Base-by-base conservation (phyloP, 53 echinoderm and acorn worm genomes). In the Pentamera pediparva region DNA sequence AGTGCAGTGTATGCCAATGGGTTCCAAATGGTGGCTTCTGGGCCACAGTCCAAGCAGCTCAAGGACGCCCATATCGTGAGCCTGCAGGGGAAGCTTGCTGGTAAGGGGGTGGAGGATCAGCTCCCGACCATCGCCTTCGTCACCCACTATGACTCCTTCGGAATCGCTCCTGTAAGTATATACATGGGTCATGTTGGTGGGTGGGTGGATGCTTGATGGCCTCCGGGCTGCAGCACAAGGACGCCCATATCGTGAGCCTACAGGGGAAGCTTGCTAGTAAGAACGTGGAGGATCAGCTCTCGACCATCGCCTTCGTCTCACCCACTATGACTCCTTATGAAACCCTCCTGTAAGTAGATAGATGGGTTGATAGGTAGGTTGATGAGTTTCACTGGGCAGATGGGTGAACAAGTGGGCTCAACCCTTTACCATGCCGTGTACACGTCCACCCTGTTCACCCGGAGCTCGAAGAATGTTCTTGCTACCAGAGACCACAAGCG, bases 1-100 rank as follows among this genome's bases (percentile, higher is more conserved):
- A 84, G 86, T 89, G 98, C 98, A 20, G 98, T 98, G 20, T 98
- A 98, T 89, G 91, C 91, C 77, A 98, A 98, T 92, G 98, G 98
- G 11, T 98, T 98, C 71, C 98, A 98, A 79, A 98, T 98, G 91
- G 98, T 98, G 10, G 91, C 92, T 15, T 86, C 81, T 86, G 98
- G 98, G 10, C 80, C 98, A 28, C 91, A 92, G 71, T 80, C 98
- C 39, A 98, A 98, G 64, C 80, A 83, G 17, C 67, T 98, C 52
- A 98, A 98, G 37, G 98, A 98, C 86, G 90, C 84, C 59, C 83
- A 77, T 35, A 86, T 98, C 62, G 75, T 86, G 41, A 98, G 98
- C 67, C 52, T 98, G 32, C 91, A 98, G 98, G 98, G 98, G 33
- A 91, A 92, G 70, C 70, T 98, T 61, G 65, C 88, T 53, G 98